Conservation (phyloP, 2,113 vertebrate species). For the Gorsachius goisagi region DNA sequence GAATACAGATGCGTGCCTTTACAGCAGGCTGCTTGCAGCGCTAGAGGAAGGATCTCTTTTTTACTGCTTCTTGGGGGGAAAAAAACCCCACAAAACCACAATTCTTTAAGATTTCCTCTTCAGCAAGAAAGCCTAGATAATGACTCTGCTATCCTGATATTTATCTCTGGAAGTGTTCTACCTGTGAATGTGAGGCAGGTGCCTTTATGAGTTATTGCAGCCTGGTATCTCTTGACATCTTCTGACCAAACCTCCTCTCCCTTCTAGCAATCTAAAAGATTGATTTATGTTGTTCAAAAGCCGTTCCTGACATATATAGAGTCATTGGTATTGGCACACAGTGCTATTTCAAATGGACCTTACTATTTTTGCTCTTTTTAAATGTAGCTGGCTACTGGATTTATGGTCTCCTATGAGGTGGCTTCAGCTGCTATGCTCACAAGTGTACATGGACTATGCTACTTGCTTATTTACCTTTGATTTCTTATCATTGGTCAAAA, state of each 20-base stretch:
- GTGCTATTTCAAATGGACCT: background rate
- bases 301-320: background rate
- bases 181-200: background rate
- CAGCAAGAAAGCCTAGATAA: background rate
- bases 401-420: background rate
- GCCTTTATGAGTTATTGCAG: background rate
- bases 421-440: background rate
- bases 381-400: background rate
- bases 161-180: background rate
- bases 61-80: background rate
- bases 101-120: background rate
- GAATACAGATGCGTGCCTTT: background rate
- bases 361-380: background rate
- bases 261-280: background rate
- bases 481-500: background rate
- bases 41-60: background rate
- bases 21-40: background rate
- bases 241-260: background rate
- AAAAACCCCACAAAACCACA: too few species aligned
- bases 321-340: background rate
- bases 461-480: background rate
- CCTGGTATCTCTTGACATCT: background rate
- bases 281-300: slow-evolving; percentile 6
- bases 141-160: background rate
- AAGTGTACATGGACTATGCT: background rate